Evolutionary conservation across 1,140 invertebrate species (phyloP).

Genomic region (Ctenoplectra terminalis): DNA sequence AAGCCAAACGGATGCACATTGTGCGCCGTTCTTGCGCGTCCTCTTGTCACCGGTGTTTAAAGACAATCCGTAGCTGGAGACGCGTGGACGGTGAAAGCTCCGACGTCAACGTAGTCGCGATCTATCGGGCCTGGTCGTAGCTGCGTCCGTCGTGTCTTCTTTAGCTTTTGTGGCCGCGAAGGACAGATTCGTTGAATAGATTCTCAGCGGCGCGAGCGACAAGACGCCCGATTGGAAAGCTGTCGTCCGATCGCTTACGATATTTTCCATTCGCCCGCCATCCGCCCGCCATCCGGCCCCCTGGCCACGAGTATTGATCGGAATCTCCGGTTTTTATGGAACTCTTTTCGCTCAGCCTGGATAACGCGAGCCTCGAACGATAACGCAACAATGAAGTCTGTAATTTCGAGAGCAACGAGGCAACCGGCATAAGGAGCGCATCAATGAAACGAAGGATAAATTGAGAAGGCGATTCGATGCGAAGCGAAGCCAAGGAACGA

Average conservation of each 20-base stretch:
- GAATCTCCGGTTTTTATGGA: slow-evolving; percentile 23
- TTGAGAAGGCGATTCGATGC: neutral
- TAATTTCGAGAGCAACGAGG: neutral
- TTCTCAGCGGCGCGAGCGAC: neutral
- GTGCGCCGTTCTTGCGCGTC: slow-evolving; percentile 54
- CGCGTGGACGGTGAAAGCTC: slow-evolving; percentile 41
- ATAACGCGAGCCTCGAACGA: neutral
- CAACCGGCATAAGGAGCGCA: neutral
- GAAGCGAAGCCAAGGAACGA: neutral
- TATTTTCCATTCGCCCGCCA: slow-evolving; percentile 21
- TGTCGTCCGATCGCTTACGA: slow-evolving; percentile 32
- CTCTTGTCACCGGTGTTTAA: slow-evolving; percentile 48
- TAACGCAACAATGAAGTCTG: slow-evolving; percentile 4
- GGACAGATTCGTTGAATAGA: slow-evolving; percentile 31
- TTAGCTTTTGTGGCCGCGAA: neutral
- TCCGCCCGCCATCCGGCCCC: slow-evolving; percentile 1
- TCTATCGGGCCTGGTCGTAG: slow-evolving; percentile 10
- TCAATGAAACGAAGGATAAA: slow-evolving; percentile 2
- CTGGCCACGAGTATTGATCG: slow-evolving; percentile 30
- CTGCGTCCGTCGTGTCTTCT: slow-evolving; percentile 5
- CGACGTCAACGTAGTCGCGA: slow-evolving; percentile 31
- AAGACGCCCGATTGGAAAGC: slow-evolving; percentile 33
- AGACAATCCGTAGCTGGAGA: slow-evolving; percentile 35
- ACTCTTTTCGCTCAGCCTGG: slow-evolving; percentile 26
- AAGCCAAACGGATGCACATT: slow-evolving; percentile 63